Evolutionary conservation across 2,888 invertebrate genomes (phyloP), one percentile per base, ranked within the genome.

Genomic region (Thysanoteuthis rhombus): DNA sequence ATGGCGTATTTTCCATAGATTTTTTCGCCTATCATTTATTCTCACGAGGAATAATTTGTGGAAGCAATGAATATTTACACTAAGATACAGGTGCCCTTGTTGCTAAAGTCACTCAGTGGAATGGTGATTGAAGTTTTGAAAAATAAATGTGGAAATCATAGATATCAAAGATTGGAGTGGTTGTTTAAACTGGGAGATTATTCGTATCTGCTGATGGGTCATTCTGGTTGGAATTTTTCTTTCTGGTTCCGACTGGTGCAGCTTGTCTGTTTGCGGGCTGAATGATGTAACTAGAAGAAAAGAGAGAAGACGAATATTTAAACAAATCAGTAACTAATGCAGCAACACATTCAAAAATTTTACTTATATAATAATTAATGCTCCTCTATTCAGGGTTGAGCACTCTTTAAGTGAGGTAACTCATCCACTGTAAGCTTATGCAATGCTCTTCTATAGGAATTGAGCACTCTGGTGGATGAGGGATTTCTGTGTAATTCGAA

Each of bases 251-350:
- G 12, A 92, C 92, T 45, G 92, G 92, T 12, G 92, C 36, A 1
- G 92, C 92, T 92, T 92, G 92, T 92, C 92, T 92, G 32, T 42
- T 45, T 19, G 92, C 92, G n/a, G 96, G 96, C 93, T 96, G 96
- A 92, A 96, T 95, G 22, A 96, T 96, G 94, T 96, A 96, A 40
- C 96, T 96, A 94, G 19, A 94, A 94, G 38, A 90, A 93, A 91
- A 42, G 93, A 39, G 28, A 94, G 36, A 32, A 10, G 52, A 25
- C 0, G 22, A 52, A 52, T 52, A 52, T 52, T 52, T 25, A 52
- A 52, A 19, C 36, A 90, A 90, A n/a, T 25, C 38, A 90, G 10
- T 6, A 39, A 90, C 36, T 12, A 39, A 90, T 38, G 36, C 4
- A 39, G 25, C 19, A 22, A 90, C 1, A 38, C 32, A 36, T 90